phyloP scores from a whole-genome alignment of 2,113 vertebrate genomes.

The Rhinogobius similis region DNA sequence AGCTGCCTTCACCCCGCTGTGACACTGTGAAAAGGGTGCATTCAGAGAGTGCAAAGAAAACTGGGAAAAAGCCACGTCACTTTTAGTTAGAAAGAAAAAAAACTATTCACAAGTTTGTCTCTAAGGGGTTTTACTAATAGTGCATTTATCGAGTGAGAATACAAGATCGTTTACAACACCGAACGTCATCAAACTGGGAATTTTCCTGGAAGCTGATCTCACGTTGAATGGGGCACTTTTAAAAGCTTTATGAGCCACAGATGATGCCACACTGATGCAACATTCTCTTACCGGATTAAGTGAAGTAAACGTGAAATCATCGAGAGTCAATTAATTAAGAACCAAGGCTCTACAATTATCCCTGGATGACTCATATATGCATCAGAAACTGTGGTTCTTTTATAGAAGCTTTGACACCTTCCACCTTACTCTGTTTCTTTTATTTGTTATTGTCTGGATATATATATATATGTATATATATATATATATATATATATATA shows the following conservation, averaged over 20 bases:
- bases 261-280: not conserved
- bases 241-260: not conserved
- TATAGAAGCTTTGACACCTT: too few relatives aligned
- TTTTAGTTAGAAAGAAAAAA: conserved; percentile 44
- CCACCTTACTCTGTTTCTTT: too few relatives aligned
- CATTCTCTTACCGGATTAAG: not conserved
- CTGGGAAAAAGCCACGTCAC: conserved; percentile 15
- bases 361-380: not conserved
- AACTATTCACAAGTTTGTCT: conserved; percentile 35
- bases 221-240: not conserved
- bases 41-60: conserved; percentile 8
- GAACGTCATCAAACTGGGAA: conserved; percentile 28
- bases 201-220: conserved; percentile 17
- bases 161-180: conserved; percentile 17
- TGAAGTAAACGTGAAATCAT: not conserved
- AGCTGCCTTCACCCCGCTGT: conserved; percentile 24
- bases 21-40: conserved; percentile 24
- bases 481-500: too few relatives aligned
- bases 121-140: conserved; percentile 43
- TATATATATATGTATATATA: too few relatives aligned
- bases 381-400: not conserved
- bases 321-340: not conserved
- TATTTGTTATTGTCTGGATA: too few relatives aligned
- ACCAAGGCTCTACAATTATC: not conserved
- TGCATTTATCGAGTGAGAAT: conserved; percentile 38